These are phyloP conservation scores for Forbesichthys agassizii DNA, from an alignment of 2,113 vertebrate genomes.

Conservation along the genomic window DNA sequence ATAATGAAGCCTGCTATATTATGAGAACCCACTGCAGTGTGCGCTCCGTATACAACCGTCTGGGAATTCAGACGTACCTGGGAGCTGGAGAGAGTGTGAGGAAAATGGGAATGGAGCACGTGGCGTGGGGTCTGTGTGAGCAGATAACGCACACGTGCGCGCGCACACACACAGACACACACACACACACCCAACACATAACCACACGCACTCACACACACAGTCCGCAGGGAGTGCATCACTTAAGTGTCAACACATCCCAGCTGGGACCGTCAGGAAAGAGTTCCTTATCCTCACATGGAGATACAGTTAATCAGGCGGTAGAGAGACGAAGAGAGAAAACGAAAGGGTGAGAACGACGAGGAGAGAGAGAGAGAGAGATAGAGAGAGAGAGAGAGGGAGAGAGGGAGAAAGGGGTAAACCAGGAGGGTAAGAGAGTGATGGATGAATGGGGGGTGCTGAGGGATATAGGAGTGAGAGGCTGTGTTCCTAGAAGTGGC, in stretches of 20 bases:
- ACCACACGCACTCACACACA: background rate
- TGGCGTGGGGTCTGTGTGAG: slow-evolving; percentile 9
- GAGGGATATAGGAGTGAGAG: slow-evolving; percentile 22
- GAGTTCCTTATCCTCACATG: slow-evolving; percentile 30
- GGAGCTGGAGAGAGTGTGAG: slow-evolving; percentile 1
- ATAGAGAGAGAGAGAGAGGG: background rate
- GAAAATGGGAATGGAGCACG: slow-evolving; percentile 5
- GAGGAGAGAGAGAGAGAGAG: background rate
- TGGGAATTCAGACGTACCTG: slow-evolving; percentile 28
- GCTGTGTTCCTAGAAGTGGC: slow-evolving; percentile 45
- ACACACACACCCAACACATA: background rate
- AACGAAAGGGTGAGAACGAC: background rate
- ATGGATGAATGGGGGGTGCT: background rate
- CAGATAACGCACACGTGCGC: background rate
- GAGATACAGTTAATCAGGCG: slow-evolving; percentile 56
- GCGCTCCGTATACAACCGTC: slow-evolving; percentile 9
- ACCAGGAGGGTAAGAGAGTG: no score
- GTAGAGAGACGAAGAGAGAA: slow-evolving; percentile 15
- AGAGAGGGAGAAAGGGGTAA: background rate
- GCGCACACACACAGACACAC: background rate
- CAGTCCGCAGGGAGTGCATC: slow-evolving; percentile 26
- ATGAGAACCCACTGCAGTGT: slow-evolving; percentile 21
- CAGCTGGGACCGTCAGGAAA: slow-evolving; percentile 9
- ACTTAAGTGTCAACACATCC: slow-evolving; percentile 1
- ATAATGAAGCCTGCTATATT: slow-evolving; percentile 37